Evolutionary conservation across 2,888 invertebrate genomes (phyloP).

Genomic region (Nomada lathburiana): DNA sequence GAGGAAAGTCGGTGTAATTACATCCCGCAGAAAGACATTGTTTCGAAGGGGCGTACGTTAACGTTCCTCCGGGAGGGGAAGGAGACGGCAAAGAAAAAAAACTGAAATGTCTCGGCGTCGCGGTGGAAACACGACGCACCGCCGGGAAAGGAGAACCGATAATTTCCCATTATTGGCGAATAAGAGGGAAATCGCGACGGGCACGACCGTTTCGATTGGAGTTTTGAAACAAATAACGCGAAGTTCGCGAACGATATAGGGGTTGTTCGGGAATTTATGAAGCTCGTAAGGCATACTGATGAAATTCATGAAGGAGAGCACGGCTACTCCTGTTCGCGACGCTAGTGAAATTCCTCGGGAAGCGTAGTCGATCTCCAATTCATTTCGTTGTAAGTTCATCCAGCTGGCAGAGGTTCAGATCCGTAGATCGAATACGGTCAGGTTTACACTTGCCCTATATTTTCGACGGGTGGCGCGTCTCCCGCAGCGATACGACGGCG

Average conservation of each 20-base stretch:
- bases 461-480: slow-evolving; percentile 7
- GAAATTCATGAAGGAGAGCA: slow-evolving; percentile 59
- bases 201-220: slow-evolving; percentile 31
- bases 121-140: not conserved
- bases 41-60: slow-evolving; percentile 29
- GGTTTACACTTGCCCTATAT: slow-evolving; percentile 38
- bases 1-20: slow-evolving; percentile 45
- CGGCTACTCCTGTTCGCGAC: slow-evolving; percentile 14
- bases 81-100: not conserved
- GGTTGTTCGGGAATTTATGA: slow-evolving; percentile 58
- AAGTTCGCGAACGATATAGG: slow-evolving; percentile 41
- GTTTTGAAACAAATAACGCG: slow-evolving; percentile 57
- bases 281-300: slow-evolving; percentile 48
- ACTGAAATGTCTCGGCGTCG: not conserved
- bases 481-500: slow-evolving; percentile 22
- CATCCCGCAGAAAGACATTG: slow-evolving; percentile 29
- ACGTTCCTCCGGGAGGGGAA: not conserved
- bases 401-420: slow-evolving; percentile 72
- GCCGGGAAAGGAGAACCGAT: slow-evolving; percentile 10
- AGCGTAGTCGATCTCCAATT: slow-evolving; percentile 65
- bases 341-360: slow-evolving; percentile 53
- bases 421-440: slow-evolving; percentile 56
- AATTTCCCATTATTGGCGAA: slow-evolving; percentile 50
- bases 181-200: slow-evolving; percentile 24
- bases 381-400: slow-evolving; percentile 66